Percentiles rank a stretch among this genome's conserved stretches.
Conservation (phyloP, 2,113 vertebrate genomes). For the Chinchilla lanigera region DNA sequence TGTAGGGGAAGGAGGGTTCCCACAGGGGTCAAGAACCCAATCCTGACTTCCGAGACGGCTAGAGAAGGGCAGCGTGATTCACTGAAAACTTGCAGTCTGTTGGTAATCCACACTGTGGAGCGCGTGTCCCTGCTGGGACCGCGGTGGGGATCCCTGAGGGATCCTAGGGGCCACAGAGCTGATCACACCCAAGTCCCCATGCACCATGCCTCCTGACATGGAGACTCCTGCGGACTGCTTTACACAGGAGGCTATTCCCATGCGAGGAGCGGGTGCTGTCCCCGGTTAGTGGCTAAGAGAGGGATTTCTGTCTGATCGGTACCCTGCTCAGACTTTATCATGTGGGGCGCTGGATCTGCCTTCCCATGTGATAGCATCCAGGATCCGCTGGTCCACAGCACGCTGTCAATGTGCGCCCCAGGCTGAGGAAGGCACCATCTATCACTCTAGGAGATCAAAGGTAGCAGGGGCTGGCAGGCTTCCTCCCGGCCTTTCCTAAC, state of each 20-base stretch:
- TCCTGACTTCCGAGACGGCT: background rate
- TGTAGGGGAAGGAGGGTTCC: background rate
- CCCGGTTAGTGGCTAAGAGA: too few species aligned
- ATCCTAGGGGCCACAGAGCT: background rate
- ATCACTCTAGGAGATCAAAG: background rate
- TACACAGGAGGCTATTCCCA: background rate
- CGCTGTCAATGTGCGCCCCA: background rate
- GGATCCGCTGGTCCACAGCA: background rate
- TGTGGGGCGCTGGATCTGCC: accelerated
- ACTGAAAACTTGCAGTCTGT: background rate
- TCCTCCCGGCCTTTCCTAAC: background rate
- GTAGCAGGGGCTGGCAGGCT: background rate
- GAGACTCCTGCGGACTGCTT: background rate
- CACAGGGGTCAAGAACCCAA: background rate
- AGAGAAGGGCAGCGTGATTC: background rate
- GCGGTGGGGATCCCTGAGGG: background rate
- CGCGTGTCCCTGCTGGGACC: background rate
- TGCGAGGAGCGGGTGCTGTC: too few species aligned
- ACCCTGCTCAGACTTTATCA: background rate
- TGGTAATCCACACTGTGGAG: background rate
- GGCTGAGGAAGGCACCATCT: background rate
- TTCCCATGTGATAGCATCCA: background rate
- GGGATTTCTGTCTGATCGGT: too few species aligned
- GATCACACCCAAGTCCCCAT: accelerated
- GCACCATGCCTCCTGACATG: too few species aligned